Evolutionary conservation across 2,888 invertebrate genomes (phyloP).

Genomic region (Melolontha melolontha): DNA sequence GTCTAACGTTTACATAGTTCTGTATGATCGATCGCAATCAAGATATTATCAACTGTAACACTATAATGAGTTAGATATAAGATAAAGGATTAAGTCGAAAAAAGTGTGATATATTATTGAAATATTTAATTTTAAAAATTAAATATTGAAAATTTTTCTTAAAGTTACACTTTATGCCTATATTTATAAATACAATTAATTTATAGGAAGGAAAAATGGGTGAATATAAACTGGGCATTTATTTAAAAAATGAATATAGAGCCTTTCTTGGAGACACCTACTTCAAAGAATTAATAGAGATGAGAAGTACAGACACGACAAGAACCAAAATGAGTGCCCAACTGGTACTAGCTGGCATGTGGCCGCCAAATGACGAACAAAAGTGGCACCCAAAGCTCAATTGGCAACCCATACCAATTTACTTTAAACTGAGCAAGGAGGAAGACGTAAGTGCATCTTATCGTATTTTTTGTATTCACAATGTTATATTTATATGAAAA

Average conservation of each 20-base stretch:
- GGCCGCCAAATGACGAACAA: constrained; percentile 70
- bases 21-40: too few species aligned
- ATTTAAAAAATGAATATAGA: constrained; percentile 72
- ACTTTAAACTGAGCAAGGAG: constrained; percentile 47
- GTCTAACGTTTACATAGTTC: too few species aligned
- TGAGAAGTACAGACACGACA: constrained; percentile 77
- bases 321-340: constrained; percentile 80
- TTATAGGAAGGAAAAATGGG: constrained; percentile 59
- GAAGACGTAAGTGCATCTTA: constrained; percentile 58
- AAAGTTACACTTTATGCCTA: too few species aligned
- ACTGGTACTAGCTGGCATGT: constrained; percentile 76
- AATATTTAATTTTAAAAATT: too few species aligned
- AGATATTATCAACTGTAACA: too few species aligned
- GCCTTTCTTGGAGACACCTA: constrained; percentile 71
- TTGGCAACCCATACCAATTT: constrained; percentile 74
- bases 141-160: too few species aligned
- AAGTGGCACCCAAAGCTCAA: constrained; percentile 69
- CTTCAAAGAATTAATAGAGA: constrained; percentile 68
- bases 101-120: too few species aligned
- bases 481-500: too few species aligned
- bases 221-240: constrained; percentile 72
- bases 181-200: too few species aligned
- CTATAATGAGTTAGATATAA: too few species aligned
- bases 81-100: too few species aligned
- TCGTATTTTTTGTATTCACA: not conserved